Evolutionary conservation across 2,113 vertebrate species (phyloP).

Genomic region (Scortum barcoo): DNA sequence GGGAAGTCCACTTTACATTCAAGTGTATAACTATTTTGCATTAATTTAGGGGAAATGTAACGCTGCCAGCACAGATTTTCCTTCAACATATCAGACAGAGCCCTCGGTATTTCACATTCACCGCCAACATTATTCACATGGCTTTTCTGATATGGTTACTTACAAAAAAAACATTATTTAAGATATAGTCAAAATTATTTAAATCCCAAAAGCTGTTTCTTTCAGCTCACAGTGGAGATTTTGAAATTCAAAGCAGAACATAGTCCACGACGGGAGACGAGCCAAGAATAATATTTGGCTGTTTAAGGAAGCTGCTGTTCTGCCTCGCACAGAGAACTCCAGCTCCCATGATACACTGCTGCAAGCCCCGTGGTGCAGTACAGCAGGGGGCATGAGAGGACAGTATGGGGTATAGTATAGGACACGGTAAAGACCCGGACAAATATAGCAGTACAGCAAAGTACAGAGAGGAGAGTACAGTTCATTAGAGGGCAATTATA

Average conservation of each 20-base stretch:
- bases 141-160: background rate
- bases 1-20: background rate
- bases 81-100: background rate
- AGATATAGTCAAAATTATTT: background rate
- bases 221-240: constrained; percentile 28
- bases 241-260: constrained; percentile 36
- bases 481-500: no score
- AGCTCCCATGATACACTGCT: constrained; percentile 13
- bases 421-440: no score
- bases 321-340: background rate
- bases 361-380: background rate
- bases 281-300: constrained; percentile 48
- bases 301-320: constrained; percentile 40
- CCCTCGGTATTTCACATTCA: background rate
- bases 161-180: background rate
- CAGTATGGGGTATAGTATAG: background rate
- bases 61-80: background rate
- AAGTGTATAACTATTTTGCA: background rate
- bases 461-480: background rate
- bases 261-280: constrained; percentile 4
- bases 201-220: constrained; percentile 11
- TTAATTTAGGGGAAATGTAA: background rate
- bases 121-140: background rate
- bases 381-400: background rate
- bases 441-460: background rate